These are phyloP conservation scores for Rafetus swinhoei DNA, from an alignment of 2,113 vertebrate genomes.

Conservation along the genomic window DNA sequence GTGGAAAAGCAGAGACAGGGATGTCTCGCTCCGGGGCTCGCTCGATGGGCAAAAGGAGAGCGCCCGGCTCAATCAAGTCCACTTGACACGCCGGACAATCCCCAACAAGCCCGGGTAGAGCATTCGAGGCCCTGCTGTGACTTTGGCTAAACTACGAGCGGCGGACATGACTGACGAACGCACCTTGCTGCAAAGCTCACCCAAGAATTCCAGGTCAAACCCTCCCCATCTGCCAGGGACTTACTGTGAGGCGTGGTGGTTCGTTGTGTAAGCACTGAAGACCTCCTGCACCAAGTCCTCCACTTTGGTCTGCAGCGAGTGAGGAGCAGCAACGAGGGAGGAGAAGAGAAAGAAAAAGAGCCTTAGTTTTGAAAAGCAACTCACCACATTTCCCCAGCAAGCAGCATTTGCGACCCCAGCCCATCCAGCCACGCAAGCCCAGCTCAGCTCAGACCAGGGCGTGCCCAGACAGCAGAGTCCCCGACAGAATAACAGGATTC, in stretches of 20 bases:
- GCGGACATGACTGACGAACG: not conserved
- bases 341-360: not conserved
- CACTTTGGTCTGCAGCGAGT: slow-evolving; percentile 84
- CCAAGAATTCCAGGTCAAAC: too few species aligned
- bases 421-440: not conserved
- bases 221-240: slow-evolving; percentile 53
- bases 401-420: not conserved
- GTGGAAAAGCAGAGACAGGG: not conserved
- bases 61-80: too few species aligned
- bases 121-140: not conserved
- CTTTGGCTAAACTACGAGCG: not conserved
- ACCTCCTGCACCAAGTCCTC: slow-evolving; percentile 89
- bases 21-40: not conserved
- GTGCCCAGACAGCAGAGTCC: not conserved
- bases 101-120: not conserved
- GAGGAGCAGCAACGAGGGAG: not conserved
- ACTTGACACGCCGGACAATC: not conserved
- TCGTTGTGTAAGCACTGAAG: slow-evolving; percentile 85
- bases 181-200: not conserved
- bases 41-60: not conserved
- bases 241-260: slow-evolving; percentile 88
- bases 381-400: accelerated
- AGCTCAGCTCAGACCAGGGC: not conserved
- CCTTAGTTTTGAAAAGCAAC: not conserved
- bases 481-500: not conserved